phyloP scores from a whole-genome alignment of 35 echinoderm and acorn worm species.

The Apostichopus californicus region DNA sequence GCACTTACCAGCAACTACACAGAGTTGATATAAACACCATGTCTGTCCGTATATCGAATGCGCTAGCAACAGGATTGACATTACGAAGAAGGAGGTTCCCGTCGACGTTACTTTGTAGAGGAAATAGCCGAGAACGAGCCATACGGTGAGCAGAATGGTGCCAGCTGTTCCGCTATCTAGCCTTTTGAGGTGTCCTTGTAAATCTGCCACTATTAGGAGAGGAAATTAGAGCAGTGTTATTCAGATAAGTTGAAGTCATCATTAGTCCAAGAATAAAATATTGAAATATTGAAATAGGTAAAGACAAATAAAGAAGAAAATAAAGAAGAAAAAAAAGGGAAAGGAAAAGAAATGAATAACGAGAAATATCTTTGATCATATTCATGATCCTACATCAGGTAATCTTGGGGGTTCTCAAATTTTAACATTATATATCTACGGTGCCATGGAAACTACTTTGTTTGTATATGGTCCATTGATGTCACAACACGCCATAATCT shows the following conservation, averaged over 20 bases:
- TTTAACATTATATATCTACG: too few species aligned
- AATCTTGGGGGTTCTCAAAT: too few species aligned
- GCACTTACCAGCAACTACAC: slow-evolving; percentile 56
- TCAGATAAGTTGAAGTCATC: neutral
- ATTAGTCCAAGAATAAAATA: neutral
- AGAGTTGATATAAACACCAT: slow-evolving; percentile 58
- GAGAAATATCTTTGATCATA: too few species aligned
- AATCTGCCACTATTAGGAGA: slow-evolving; percentile 49
- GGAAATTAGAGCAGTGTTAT: neutral
- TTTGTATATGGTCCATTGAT: too few species aligned
- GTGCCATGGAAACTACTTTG: too few species aligned
- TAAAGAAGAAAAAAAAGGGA: too few species aligned
- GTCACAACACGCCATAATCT: too few species aligned
- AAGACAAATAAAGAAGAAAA: too few species aligned
- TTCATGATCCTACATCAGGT: too few species aligned
- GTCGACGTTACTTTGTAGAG: slow-evolving; percentile 28
- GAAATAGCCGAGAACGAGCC: slow-evolving; percentile 59
- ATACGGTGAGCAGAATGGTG: slow-evolving; percentile 27
- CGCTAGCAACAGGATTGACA: slow-evolving; percentile 46
- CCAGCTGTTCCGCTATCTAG: slow-evolving; percentile 14
- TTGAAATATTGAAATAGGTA: too few species aligned
- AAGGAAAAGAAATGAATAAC: too few species aligned
- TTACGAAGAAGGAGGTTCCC: slow-evolving; percentile 35
- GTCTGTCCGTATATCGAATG: slow-evolving; percentile 61
- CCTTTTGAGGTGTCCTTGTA: slow-evolving; percentile 31